Evolutionary conservation across 2,888 invertebrate genomes (phyloP), one percentile per base, ranked within the genome.

Genomic region (Aporophyla lueneburgensis): DNA sequence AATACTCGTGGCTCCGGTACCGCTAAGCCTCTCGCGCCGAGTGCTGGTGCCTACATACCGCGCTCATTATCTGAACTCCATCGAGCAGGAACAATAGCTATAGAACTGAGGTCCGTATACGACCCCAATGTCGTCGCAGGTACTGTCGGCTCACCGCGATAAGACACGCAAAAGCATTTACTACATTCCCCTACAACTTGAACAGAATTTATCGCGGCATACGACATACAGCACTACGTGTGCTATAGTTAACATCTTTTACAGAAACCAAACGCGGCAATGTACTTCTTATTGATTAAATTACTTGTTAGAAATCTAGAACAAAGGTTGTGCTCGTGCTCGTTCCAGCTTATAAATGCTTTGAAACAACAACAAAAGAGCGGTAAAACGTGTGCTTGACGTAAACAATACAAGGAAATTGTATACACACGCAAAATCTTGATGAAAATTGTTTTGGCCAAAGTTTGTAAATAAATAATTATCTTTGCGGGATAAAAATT

Each of bases 51-150:
- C 76, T 65, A 75, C 76, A 81, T 87, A 87, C 86, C 78, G 84
- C 86, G 93, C 93, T 93, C 88, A 87, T 91, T 94, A 95, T 94
- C 93, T 84, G 77, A 90, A 89, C 89, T 91, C 88, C 88, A 92
- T 93, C 90, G 91, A 92, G 91, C 90, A 91, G 93, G 92, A 94
- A 95, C 95, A 95, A 95, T 93, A 86, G 92, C 89, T 91, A 90
- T 89, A 89, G 89, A 86, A 80, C 86, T 86, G 92, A 87, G 91
- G 89, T 90, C 89, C 85, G 81, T 89, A 46, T 46, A 88, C 92
- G 94, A 93, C 91, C 92, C 92, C 90, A 93, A 93, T 93, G 91
- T 91, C 89, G 91, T 86, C 81, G 89, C 89, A 89, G 88, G 90
- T 90, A 90, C 86, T 90, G 89, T 89, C 82, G 87, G 83, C 87